Evolutionary conservation across 2,797 vertebrate species (phyloP).

Genomic region (Lutjanus campechanus): DNA sequence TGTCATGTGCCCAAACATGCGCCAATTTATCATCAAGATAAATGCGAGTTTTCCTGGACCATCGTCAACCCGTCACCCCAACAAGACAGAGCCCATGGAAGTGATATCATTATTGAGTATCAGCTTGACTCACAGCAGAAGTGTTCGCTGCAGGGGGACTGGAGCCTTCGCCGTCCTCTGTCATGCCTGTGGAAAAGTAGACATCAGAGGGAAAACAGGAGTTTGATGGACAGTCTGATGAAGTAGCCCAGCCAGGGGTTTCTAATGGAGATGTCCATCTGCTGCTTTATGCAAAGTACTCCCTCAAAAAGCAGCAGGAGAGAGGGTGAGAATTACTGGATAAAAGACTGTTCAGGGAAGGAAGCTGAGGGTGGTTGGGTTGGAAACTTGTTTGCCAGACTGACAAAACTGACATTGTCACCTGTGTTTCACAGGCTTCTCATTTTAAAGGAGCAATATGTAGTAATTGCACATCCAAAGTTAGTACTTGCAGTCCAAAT

Average conservation of each 20-base stretch:
- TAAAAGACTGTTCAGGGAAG: slow-evolving; percentile 26
- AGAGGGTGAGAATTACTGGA: slow-evolving; percentile 16
- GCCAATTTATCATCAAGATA: slow-evolving; percentile 79
- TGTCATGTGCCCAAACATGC: slow-evolving; percentile 63
- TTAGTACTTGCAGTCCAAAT: no score
- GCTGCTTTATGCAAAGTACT: slow-evolving; percentile 66
- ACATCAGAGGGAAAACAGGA: slow-evolving; percentile 66
- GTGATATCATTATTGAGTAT: slow-evolving; percentile 75
- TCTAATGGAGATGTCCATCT: slow-evolving; percentile 78
- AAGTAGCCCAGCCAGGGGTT: slow-evolving; percentile 61
- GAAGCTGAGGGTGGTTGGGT: slow-evolving; percentile 1
- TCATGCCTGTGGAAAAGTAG: slow-evolving; percentile 52
- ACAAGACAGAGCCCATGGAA: slow-evolving; percentile 64
- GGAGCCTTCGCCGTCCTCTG: slow-evolving; percentile 52
- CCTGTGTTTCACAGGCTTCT: slow-evolving; percentile 37
- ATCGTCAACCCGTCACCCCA: slow-evolving; percentile 67
- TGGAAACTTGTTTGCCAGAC: slow-evolving; percentile 18
- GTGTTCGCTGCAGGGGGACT: slow-evolving; percentile 59
- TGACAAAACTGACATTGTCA: slow-evolving; percentile 8
- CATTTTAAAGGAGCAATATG: neutral
- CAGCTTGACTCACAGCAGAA: slow-evolving; percentile 73
- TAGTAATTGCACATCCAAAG: no score
- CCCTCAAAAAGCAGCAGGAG: slow-evolving; percentile 41
- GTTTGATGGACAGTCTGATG: slow-evolving; percentile 77
- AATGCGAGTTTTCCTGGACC: slow-evolving; percentile 71